phyloP scores from a whole-genome alignment of 2,797 vertebrate genomes.

The Neostethus bicornis region DNA sequence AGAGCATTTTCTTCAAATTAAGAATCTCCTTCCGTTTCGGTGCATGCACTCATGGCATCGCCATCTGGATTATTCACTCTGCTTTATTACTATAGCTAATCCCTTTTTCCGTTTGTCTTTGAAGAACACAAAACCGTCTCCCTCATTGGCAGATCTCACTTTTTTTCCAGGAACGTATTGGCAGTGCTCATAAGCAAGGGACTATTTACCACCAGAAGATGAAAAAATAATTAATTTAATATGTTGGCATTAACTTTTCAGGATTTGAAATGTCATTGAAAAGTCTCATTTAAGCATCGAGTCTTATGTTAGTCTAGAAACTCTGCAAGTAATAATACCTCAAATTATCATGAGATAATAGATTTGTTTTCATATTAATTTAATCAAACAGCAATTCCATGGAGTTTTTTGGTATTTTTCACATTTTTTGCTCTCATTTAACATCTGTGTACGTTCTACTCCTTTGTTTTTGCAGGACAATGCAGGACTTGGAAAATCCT shows the following conservation, averaged over 20 bases:
- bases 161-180: constrained; percentile 38
- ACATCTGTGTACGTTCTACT: neutral
- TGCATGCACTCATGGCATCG: constrained; percentile 14
- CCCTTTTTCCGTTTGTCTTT: constrained; percentile 48
- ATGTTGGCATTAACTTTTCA: neutral
- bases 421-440: neutral
- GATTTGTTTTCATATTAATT: neutral
- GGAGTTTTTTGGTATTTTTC: too few species aligned
- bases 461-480: constrained; percentile 46
- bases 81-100: constrained; percentile 47
- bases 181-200: constrained; percentile 4
- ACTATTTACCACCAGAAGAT: constrained; percentile 10
- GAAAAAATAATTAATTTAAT: constrained; percentile 22
- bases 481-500: constrained; percentile 71
- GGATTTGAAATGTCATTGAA: constrained; percentile 12
- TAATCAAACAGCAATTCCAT: too few species aligned
- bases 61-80: constrained; percentile 53
- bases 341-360: too few species aligned
- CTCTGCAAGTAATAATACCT: neutral
- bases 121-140: constrained; percentile 37
- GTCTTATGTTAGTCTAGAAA: neutral
- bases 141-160: constrained; percentile 27
- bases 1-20: constrained; percentile 7
- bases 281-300: constrained; percentile 10
- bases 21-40: constrained; percentile 12